Evolutionary conservation across 2,888 invertebrate genomes (phyloP).

Genomic region (Rotaria sp.): DNA sequence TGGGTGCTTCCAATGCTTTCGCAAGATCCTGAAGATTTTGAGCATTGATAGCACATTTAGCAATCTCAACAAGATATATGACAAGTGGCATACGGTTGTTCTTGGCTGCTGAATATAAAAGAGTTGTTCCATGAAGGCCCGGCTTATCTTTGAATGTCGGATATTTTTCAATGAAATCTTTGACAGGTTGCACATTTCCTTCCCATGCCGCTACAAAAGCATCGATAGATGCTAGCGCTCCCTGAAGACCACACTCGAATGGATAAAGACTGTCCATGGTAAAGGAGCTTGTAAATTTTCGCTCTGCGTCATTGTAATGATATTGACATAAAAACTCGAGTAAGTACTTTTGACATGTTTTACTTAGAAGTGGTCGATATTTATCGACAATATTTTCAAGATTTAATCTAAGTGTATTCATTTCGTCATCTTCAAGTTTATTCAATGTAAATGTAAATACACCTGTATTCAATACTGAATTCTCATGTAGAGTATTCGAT

Average conservation of each 20-base stretch:
- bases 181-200: not conserved
- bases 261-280: not conserved
- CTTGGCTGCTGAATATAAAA: not conserved
- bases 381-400: not conserved
- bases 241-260: not conserved
- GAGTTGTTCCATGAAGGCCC: not conserved
- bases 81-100: not conserved
- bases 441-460: not conserved
- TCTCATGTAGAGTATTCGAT: not conserved
- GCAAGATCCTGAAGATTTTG: not conserved
- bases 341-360: not conserved
- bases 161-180: not conserved
- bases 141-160: not conserved
- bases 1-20: not conserved
- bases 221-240: not conserved
- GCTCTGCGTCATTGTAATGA: not conserved
- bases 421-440: not conserved
- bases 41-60: not conserved
- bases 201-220: not conserved
- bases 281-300: not conserved
- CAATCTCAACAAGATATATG: not conserved
- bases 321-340: not conserved
- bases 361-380: not conserved
- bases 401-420: not conserved
- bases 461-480: not conserved